Percentiles rank a stretch among this genome's conserved stretches.
Evolutionary conservation across 2,113 vertebrate genomes (phyloP).

Genomic region (Emydura subglobosa): DNA sequence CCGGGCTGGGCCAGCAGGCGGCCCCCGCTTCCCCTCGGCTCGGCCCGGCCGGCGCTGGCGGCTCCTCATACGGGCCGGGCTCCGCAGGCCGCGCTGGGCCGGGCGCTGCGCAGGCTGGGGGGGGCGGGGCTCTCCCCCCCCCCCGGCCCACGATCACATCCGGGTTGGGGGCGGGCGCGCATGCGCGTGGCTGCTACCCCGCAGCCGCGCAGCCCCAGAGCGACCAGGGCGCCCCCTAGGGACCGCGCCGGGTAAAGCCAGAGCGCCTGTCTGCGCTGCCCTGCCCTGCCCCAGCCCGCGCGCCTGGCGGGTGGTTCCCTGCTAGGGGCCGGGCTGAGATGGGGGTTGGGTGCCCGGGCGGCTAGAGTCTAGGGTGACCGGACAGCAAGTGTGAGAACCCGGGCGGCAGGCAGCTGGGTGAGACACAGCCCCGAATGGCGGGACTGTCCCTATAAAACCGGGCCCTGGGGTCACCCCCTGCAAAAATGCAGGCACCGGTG

Average conservation of each 20-base stretch:
- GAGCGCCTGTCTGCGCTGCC: not conserved
- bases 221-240: not conserved
- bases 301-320: no score
- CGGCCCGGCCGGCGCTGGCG: not conserved
- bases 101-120: not conserved
- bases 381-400: no score
- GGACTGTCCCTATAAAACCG: no score
- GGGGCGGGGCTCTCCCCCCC: conserved; percentile 38
- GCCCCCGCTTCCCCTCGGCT: not conserved
- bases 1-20: not conserved
- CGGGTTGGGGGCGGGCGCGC: not conserved
- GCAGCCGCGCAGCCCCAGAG: not conserved
- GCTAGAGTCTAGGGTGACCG: no score
- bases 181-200: no score
- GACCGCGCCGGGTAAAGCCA: not conserved
- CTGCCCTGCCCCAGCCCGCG: no score
- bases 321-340: no score
- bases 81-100: conserved; percentile 39
- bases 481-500: no score
- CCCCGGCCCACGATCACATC: conserved; percentile 39
- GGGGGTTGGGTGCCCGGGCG: no score
- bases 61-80: conserved; percentile 41
- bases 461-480: no score
- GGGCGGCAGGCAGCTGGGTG: no score
- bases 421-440: no score